Evolutionary conservation across 2,797 vertebrate genomes (phyloP).

Genomic region (Tolypeutes matacus): DNA sequence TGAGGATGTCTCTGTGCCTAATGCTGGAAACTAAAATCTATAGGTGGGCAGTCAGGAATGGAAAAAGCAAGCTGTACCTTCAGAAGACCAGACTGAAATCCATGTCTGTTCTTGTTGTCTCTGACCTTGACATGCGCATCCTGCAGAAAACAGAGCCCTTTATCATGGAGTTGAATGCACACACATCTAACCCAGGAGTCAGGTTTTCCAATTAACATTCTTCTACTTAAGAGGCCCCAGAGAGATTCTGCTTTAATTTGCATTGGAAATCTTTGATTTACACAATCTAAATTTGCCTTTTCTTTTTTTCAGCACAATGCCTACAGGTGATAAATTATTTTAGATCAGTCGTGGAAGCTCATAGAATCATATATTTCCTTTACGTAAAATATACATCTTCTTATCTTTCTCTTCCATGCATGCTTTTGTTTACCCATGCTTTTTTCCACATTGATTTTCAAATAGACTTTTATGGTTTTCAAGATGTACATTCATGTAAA

Average conservation of each 20-base stretch:
- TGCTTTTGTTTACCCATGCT: not conserved
- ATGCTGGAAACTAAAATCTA: not conserved
- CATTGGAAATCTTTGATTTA: constrained; percentile 11
- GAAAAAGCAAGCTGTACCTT: not conserved
- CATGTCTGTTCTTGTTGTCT: not conserved
- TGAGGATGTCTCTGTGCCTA: not conserved
- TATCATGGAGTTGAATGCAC: not conserved
- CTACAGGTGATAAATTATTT: not conserved
- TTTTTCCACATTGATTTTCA: not conserved
- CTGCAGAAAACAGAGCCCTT: not conserved
- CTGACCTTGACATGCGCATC: not conserved
- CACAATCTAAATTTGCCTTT: not conserved
- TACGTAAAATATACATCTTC: not conserved
- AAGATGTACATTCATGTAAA: not conserved
- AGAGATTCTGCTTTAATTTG: not conserved
- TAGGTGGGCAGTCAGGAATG: not conserved
- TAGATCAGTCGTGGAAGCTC: not conserved
- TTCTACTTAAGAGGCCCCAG: not conserved
- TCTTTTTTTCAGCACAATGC: not conserved
- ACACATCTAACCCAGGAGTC: not conserved
- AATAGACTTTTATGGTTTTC: not conserved
- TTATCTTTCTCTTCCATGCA: not conserved
- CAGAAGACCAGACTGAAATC: not conserved
- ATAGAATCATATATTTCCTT: not conserved
- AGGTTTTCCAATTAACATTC: not conserved